Conservation (phyloP, 2,797 vertebrate genomes). For the Margarornis squamiger region DNA sequence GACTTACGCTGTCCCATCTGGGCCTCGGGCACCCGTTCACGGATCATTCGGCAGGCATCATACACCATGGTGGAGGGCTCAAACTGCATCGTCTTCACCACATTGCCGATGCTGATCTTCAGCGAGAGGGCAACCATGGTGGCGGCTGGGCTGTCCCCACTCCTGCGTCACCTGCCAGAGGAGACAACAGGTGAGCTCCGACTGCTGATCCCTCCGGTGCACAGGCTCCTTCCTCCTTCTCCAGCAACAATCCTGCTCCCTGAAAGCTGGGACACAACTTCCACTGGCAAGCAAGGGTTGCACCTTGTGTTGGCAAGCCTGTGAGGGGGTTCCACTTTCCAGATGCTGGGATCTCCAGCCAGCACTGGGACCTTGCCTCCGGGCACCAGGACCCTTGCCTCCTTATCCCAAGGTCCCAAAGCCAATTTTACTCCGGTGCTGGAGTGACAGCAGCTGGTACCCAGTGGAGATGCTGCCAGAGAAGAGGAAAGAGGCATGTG, state of each 20-base stretch:
- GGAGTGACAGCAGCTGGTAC: neutral
- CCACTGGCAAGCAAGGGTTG: neutral
- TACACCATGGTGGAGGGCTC: constrained; percentile 98
- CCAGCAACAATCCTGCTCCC: neutral
- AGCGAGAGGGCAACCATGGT: constrained; percentile 96
- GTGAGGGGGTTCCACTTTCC: neutral
- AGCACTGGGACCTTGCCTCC: neutral
- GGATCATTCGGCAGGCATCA: constrained; percentile 93
- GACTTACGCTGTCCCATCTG: constrained; percentile 93
- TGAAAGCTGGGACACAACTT: accelerated
- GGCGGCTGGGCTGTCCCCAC: constrained; percentile 68
- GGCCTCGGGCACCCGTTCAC: constrained; percentile 93
- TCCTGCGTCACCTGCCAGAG: constrained; percentile 61
- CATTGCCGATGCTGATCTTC: constrained; percentile 96
- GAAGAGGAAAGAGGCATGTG: neutral
- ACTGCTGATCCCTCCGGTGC: accelerated
- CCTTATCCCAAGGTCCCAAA: neutral
- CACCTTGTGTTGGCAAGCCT: accelerated
- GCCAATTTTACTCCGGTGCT: accelerated
- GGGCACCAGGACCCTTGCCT: neutral
- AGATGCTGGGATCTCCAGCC: neutral
- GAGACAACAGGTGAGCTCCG: neutral
- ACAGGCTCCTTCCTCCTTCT: neutral
- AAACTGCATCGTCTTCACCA: constrained; percentile 99
- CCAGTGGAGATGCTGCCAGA: neutral